Evolutionary conservation across 2,797 vertebrate species (phyloP).

Genomic region (Hippoglossus hippoglossus): DNA sequence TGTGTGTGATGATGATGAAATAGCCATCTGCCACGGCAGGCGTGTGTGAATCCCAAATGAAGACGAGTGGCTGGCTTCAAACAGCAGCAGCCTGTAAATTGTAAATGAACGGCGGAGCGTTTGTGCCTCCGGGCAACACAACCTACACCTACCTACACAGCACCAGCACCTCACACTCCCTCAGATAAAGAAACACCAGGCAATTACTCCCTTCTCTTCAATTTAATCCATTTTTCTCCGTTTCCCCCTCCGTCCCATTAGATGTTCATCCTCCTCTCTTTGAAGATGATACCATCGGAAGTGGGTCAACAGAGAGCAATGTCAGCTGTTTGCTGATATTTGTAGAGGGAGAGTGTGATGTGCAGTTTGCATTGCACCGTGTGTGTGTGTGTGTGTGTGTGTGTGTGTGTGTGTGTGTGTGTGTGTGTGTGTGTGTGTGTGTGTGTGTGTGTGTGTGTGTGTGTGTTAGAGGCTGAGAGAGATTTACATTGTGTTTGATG

Average conservation of each 20-base stretch:
- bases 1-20: conserved; percentile 66
- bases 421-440: not conserved
- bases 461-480: conserved; percentile 10
- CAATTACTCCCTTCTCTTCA: conserved; percentile 62
- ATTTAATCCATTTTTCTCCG: conserved; percentile 54
- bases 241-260: conserved; percentile 36
- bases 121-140: conserved; percentile 58
- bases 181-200: conserved; percentile 46
- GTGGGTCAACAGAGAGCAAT: conserved; percentile 74
- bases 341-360: conserved; percentile 45
- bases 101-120: conserved; percentile 65
- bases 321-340: conserved; percentile 76
- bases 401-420: conserved; percentile 1
- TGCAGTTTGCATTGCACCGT: conserved; percentile 8
- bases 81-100: conserved; percentile 65
- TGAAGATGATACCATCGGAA: conserved; percentile 73
- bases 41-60: conserved; percentile 74
- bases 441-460: conserved; percentile 11
- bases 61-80: conserved; percentile 70
- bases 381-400: no score
- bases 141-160: conserved; percentile 45
- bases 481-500: conserved; percentile 71
- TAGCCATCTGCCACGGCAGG: conserved; percentile 74
- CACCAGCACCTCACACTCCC: conserved; percentile 25
- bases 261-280: conserved; percentile 39